Evolutionary conservation across 2,888 invertebrate genomes (phyloP), one percentile per base, ranked within the genome.

Genomic region (Acanthococcus lagerstroemiae): DNA sequence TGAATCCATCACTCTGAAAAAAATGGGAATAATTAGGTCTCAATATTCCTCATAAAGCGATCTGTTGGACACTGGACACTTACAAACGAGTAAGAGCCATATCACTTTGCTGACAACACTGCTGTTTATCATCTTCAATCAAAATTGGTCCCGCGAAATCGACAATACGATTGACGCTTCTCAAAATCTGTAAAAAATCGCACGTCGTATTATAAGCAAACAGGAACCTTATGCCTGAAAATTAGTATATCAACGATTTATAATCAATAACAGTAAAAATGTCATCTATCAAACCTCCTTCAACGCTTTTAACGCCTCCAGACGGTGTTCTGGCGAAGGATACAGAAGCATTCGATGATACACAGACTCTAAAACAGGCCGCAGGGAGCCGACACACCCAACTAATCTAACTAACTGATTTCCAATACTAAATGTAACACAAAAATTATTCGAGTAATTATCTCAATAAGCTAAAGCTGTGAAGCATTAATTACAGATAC

Each of bases 281-380:
- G n/a, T n/a, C n/a, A n/a, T n/a, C n/a, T 37, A 15, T 37, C 46
- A 67, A 70, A 80, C 80, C 76, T 94, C 93, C 70, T 87, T 83
- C 1, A 90, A 82, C 70, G 91, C 90, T 69, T 88, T 83, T 26
- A 95, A 74, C 0, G 94, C 88, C 72, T 95, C 94, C 7, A 90
- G 81, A 48, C 95, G 81, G 74, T 92, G 90, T 48, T 86, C 82
- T 0, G 90, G 86, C 0, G 90, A 88, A 17, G 95, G 93, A 76
- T 94, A 85, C 0, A 95, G 80, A 3, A 95, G 78, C 87, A 95
- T 92, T 66, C 95, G 82, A 76, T 95, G 95, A 74, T 95, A 95
- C 1, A 95, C 80, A 0, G 95, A 93, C 75, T 95, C 95, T 52
- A 95, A 77, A 48, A 95, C 94, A 7, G 95, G 93, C 15, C 95